Evolutionary conservation across 2,797 vertebrate species (phyloP).

Genomic region (Xenopus petersii): DNA sequence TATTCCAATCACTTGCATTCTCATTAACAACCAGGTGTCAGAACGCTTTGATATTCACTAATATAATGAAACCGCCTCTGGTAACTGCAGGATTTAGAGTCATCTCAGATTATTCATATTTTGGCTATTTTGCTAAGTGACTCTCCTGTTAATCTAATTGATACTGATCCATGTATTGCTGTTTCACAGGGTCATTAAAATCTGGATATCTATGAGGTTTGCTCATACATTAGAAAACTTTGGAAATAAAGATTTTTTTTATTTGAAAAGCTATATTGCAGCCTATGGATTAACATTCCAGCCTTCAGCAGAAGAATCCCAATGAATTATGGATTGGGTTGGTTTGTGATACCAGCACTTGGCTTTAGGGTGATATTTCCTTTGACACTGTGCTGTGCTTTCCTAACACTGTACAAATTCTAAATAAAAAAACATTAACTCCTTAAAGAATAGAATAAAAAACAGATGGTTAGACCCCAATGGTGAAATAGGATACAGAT

Average conservation of each 20-base stretch:
- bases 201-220: neutral
- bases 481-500: slow-evolving; percentile 29
- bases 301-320: slow-evolving; percentile 9
- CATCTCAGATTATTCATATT: no score
- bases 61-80: no score
- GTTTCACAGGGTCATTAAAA: neutral
- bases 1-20: no score
- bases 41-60: no score
- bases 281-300: slow-evolving; percentile 15
- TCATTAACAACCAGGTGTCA: no score
- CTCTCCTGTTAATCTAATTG: no score
- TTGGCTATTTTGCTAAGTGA: no score
- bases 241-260: neutral
- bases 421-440: neutral
- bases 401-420: neutral
- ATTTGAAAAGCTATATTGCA: neutral
- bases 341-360: slow-evolving; percentile 6
- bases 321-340: slow-evolving; percentile 23
- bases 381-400: slow-evolving; percentile 3
- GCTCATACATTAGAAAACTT: neutral
- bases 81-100: no score
- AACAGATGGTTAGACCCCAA: slow-evolving; percentile 30
- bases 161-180: neutral
- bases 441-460: neutral
- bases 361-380: slow-evolving; percentile 9